Conservation (phyloP, 2,888 invertebrate genomes). For the Tupiocoris notatus region DNA sequence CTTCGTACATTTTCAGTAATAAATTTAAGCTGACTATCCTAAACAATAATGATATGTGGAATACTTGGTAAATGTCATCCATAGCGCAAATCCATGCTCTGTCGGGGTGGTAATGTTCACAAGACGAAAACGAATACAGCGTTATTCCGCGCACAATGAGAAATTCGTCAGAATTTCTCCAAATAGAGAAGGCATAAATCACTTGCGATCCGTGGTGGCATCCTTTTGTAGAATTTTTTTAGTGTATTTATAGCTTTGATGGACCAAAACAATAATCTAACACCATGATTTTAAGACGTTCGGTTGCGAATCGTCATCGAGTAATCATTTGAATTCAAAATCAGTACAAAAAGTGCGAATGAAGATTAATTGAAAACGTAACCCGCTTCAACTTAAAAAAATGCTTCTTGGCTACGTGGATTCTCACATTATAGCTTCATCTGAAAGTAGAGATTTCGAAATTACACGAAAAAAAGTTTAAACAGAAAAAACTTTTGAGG, state of each 20-base stretch:
- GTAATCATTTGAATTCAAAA: slow-evolving; percentile 19
- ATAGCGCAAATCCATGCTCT: no score
- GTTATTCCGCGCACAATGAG: no score
- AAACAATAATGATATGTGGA: no score
- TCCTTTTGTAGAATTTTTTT: slow-evolving; percentile 29
- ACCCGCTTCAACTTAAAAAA: slow-evolving; percentile 15
- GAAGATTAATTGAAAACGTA: not conserved
- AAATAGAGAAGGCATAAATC: no score
- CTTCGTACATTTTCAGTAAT: no score
- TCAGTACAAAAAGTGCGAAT: slow-evolving; percentile 25
- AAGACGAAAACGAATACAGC: no score
- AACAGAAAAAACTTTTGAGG: slow-evolving; percentile 18
- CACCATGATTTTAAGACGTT: slow-evolving; percentile 30
- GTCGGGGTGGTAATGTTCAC: no score
- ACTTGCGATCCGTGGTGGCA: slow-evolving; percentile 21
- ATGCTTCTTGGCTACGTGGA: slow-evolving; percentile 29
- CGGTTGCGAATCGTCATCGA: not conserved
- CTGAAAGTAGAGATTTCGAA: slow-evolving; percentile 28
- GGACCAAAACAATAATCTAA: slow-evolving; percentile 41
- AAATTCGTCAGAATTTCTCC: no score
- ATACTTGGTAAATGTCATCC: no score
- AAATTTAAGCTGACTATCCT: no score
- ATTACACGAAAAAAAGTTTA: slow-evolving; percentile 20
- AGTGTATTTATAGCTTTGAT: slow-evolving; percentile 32
- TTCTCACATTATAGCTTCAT: slow-evolving; percentile 31